Base-by-base conservation (phyloP, 2,888 invertebrate species). In the Hybos culiciformis region DNA sequence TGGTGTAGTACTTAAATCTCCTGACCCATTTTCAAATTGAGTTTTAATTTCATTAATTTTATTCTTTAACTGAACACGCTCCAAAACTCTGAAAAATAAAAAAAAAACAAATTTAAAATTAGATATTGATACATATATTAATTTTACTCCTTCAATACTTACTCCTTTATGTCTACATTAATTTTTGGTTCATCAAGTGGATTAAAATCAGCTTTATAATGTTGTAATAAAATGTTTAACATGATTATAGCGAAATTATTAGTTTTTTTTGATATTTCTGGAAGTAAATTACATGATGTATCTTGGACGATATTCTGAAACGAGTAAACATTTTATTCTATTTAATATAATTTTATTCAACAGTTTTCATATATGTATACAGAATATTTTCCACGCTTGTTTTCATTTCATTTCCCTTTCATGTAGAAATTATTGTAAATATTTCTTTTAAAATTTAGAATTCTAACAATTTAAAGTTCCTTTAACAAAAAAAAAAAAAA, bases 241-340 rank as follows among this genome's bases (percentile, higher is more conserved):
- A 46, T 46, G 8, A 46, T 46, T 33, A 36, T 48, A 4, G 45
- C 44, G 3, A 46, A 42, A 41, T 45, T 45, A 14, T 37, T 20
- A 4, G 49, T 45, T 44, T 46, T 50, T 9, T 41, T 39, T 14
- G 48, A 39, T 14, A 50, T 37, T 11, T 46, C 44, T 11, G 49
- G 49, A 5, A 50, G 19, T 14, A 50, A 34, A 45, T 46, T 46
- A 21, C 48, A 48, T 12, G 49, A 50, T 14, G 49, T 46, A n/a
- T 50, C 49, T 18, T 50, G 46, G 4, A 48, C 42, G 12, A 50
- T 41, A 11, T 39, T 43, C 48, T 48, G n/a, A 6, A 34, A 41
- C 11, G 14, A 39, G 21, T 29, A 24, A 15, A 23, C 14, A 23
- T 17, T 11, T 20, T 8, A 12, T 11, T 5, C 11, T 19, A 37